Evolutionary conservation across 1,140 invertebrate genomes (phyloP).

Genomic region (Mylabris phalerata): DNA sequence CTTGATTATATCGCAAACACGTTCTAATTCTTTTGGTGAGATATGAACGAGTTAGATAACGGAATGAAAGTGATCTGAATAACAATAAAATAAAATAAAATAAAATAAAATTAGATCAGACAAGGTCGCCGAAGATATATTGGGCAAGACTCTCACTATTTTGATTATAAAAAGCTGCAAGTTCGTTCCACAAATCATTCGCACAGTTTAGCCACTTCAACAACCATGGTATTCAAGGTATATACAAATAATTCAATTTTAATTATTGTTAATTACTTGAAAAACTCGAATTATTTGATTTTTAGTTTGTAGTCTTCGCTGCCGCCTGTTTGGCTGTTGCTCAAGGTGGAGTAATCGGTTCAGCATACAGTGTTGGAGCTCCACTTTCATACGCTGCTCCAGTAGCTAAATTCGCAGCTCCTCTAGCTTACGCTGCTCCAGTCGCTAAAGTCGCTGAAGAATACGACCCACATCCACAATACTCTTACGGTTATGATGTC

Average conservation of each 20-base stretch:
- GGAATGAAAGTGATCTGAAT: no score
- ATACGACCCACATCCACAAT: slow-evolving; percentile 40
- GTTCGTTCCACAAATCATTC: background rate
- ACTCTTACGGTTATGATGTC: slow-evolving; percentile 46
- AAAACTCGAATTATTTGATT: slow-evolving; percentile 8
- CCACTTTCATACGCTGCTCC: slow-evolving; percentile 24
- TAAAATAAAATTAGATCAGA: no score
- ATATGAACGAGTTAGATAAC: no score
- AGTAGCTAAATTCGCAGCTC: slow-evolving; percentile 19
- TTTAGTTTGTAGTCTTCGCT: slow-evolving; percentile 43
- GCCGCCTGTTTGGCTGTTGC: slow-evolving; percentile 42
- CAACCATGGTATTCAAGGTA: slow-evolving; percentile 14
- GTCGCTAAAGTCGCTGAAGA: slow-evolving; percentile 28
- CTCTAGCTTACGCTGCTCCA: slow-evolving; percentile 25
- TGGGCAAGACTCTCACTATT: slow-evolving; percentile 3
- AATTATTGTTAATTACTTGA: no score
- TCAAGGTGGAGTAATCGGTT: slow-evolving; percentile 40
- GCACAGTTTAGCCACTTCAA: background rate
- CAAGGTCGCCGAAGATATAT: background rate
- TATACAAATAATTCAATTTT: background rate
- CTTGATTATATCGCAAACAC: no score
- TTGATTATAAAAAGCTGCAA: background rate
- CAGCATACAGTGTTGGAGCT: slow-evolving; percentile 13
- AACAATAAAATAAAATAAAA: no score
- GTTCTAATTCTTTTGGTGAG: no score